Percentiles rank a stretch among this genome's conserved stretches.
These are phyloP conservation scores for Acrobasis suavella DNA, from an alignment of 2,888 invertebrate species.

Conservation along the genomic window DNA sequence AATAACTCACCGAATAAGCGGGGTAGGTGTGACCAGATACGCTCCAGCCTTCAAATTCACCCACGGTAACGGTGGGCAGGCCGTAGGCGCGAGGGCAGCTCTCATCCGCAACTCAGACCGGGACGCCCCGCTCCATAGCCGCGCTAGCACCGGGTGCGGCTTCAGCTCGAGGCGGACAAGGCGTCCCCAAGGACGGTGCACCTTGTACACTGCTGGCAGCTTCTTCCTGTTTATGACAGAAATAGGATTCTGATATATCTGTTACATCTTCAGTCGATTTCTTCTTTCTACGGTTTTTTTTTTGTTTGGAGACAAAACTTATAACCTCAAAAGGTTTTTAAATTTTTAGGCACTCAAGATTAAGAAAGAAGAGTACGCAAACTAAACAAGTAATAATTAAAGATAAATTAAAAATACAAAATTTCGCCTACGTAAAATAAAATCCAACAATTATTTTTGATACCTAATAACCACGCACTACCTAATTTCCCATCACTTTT, in stretches of 20 bases:
- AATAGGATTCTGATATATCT: neutral
- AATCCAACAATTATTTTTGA: too few species aligned
- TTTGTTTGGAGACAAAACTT: too few species aligned
- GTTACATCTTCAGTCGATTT: neutral
- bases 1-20: conserved; percentile 53
- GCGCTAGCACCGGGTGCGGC: conserved; percentile 90
- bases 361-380: too few species aligned
- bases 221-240: conserved; percentile 71
- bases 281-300: too few species aligned
- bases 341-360: too few species aligned
- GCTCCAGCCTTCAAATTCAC: conserved; percentile 85
- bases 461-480: too few species aligned
- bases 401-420: too few species aligned
- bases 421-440: too few species aligned
- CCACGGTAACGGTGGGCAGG: conserved; percentile 95
- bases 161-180: conserved; percentile 88
- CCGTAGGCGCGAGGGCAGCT: conserved; percentile 87
- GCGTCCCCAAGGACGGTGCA: conserved; percentile 87
- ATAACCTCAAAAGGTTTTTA: too few species aligned
- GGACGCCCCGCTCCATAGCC: conserved; percentile 86
- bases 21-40: conserved; percentile 86
- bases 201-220: conserved; percentile 90
- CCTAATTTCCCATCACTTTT: too few species aligned
- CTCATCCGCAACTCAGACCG: conserved; percentile 88
- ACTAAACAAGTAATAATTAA: too few species aligned